Base-by-base conservation (phyloP, 2,888 invertebrate species). In the Tromatobia lineatoria region DNA sequence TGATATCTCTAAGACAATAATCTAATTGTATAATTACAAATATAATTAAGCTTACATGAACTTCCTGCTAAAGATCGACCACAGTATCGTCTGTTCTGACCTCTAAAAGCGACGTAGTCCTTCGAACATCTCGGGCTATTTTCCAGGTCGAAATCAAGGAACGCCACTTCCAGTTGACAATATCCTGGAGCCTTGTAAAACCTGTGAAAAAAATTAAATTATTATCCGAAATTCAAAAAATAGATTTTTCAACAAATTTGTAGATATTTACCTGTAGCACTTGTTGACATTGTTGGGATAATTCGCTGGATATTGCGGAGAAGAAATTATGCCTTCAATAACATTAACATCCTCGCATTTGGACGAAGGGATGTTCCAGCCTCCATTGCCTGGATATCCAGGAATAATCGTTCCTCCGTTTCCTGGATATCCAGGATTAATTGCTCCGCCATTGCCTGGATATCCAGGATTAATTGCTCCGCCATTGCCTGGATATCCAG, bases 131-230 rank as follows among this genome's bases (percentile, higher is more conserved):
- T 90, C 11, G 83, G 86, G 85, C 94, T 94, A 18, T 90, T 82
- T 86, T 94, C 94, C 57, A 95, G 77, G 80, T 94, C 91, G 85
- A 95, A 95, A 88, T 95, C 94, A 18, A 92, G 85, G 85, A 95
- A 90, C 11, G 90, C 88, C 18, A 95, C 50, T 80, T 93, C 91
- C 42, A 95, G 85, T 52, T 89, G 90, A 85, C 95, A 95, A 82
- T 90, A 92, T 52, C 93, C 94, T n/a, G 93, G 91, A 64, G 90
- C 89, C 85, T 92, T 93, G 59, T 90, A 88, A 83, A 95, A 94
- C 83, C 94, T 94, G 77, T 3, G 89, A 90, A 79, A 57, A 20
- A 25, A 57, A 45, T 15, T n/a, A 45, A 45, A 0, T 18, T 15
- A 50, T 42, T 8, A 50, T 59, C 10, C 23, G 20, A 54, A 4